These are phyloP conservation scores for Ramphastos sulfuratus DNA, from an alignment of 2,113 vertebrate species.

Conservation along the genomic window DNA sequence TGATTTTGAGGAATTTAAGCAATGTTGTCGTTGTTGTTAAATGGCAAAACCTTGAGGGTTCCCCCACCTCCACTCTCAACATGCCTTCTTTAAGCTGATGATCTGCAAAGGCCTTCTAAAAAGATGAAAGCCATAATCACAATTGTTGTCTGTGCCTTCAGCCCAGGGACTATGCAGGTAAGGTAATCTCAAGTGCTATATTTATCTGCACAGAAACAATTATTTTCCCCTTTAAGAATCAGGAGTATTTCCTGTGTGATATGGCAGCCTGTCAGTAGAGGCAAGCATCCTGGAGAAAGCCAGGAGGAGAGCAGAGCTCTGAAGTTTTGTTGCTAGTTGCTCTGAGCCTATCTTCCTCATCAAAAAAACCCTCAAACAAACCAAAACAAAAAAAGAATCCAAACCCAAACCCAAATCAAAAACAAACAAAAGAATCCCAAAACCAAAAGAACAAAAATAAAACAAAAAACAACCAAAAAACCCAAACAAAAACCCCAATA, in stretches of 20 bases:
- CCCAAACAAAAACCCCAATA: no score
- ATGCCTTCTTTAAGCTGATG: background rate
- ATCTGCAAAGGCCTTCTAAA: background rate
- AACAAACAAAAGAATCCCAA: no score
- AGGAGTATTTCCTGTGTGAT: background rate
- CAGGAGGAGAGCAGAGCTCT: background rate
- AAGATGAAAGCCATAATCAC: background rate
- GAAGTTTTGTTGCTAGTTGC: background rate
- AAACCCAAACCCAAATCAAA: no score
- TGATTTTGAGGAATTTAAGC: background rate
- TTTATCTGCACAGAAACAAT: background rate
- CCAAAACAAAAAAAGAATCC: no score
- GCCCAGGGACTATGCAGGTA: rapidly evolving
- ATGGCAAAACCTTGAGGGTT: background rate
- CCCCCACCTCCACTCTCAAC: background rate
- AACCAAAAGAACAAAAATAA: no score
- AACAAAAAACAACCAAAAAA: no score
- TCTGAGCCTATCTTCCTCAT: background rate
- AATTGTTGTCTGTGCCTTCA: background rate
- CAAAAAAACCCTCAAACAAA: background rate
- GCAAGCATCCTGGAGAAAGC: background rate
- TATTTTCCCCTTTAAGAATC: background rate
- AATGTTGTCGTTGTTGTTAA: no score
- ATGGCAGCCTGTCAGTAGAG: background rate
- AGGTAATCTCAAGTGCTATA: background rate